phyloP scores from a whole-genome alignment of 1,140 invertebrate species.

The Prorops nasuta region DNA sequence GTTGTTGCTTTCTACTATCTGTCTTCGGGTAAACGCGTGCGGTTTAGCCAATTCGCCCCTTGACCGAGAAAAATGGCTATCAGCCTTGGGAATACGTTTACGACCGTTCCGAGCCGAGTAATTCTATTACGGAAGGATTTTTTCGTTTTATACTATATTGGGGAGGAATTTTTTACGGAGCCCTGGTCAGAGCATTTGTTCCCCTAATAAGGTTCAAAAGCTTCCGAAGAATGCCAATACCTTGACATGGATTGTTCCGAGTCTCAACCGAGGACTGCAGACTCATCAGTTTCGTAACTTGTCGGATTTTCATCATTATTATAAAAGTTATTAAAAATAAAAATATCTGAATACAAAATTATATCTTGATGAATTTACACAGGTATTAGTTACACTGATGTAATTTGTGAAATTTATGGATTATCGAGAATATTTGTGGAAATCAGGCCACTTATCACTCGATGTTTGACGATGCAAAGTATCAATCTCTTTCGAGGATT shows the following conservation, averaged over 20 bases:
- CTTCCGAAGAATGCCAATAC: conserved; percentile 22
- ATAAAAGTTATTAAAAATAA: too few species aligned
- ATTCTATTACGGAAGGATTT: conserved; percentile 56
- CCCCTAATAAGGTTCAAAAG: conserved; percentile 35
- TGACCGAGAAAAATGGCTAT: conserved; percentile 58
- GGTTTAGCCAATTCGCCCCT: conserved; percentile 52
- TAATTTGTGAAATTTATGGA: too few species aligned
- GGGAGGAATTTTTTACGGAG: conserved; percentile 24
- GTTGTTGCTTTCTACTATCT: conserved; percentile 42
- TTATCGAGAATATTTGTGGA: too few species aligned
- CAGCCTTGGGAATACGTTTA: conserved; percentile 57
- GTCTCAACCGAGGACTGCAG: not conserved
- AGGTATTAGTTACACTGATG: too few species aligned
- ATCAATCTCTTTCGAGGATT: conserved; percentile 28
- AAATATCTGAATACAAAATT: too few species aligned
- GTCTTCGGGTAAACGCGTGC: conserved; percentile 50
- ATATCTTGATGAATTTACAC: too few species aligned
- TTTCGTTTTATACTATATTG: conserved; percentile 53
- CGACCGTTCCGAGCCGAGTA: conserved; percentile 52
- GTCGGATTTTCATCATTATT: too few species aligned
- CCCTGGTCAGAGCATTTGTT: conserved; percentile 30
- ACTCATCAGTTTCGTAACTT: too few species aligned
- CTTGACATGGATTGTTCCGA: conserved; percentile 4
- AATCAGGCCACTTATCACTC: conserved; percentile 15
- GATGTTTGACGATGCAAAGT: conserved; percentile 14